Evolutionary conservation across 2,113 vertebrate species (phyloP).

Genomic region (Pedetes capensis): DNA sequence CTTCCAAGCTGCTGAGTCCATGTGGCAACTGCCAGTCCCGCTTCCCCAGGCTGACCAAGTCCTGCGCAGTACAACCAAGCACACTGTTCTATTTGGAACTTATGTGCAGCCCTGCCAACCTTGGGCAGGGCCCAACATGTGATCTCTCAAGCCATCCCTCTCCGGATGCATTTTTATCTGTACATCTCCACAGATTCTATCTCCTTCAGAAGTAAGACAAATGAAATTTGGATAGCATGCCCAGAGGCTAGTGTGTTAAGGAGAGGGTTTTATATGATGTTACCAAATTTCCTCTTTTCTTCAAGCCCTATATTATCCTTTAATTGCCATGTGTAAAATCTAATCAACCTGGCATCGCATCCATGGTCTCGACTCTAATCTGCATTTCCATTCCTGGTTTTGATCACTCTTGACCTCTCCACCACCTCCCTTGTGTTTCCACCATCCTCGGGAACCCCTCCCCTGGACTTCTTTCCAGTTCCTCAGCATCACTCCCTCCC

Average conservation of each 20-base stretch:
- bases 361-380: not conserved
- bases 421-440: not conserved
- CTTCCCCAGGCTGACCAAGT: not conserved
- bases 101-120: not conserved
- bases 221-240: not conserved
- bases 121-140: not conserved
- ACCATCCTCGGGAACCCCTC: not conserved
- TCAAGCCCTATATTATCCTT: not conserved
- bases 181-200: not conserved
- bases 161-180: not conserved
- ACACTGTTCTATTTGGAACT: not conserved
- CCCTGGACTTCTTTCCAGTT: not conserved
- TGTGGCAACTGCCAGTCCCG: too few species aligned
- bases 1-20: not conserved
- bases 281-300: not conserved
- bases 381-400: not conserved
- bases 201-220: not conserved
- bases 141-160: not conserved
- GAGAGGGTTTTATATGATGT: not conserved
- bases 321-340: not conserved
- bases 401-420: not conserved
- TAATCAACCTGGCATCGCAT: not conserved
- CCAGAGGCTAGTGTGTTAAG: not conserved
- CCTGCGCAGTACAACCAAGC: not conserved
- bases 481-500: not conserved